Evolutionary conservation across 2,888 invertebrate species (phyloP).

Genomic region (Andrena fulva): DNA sequence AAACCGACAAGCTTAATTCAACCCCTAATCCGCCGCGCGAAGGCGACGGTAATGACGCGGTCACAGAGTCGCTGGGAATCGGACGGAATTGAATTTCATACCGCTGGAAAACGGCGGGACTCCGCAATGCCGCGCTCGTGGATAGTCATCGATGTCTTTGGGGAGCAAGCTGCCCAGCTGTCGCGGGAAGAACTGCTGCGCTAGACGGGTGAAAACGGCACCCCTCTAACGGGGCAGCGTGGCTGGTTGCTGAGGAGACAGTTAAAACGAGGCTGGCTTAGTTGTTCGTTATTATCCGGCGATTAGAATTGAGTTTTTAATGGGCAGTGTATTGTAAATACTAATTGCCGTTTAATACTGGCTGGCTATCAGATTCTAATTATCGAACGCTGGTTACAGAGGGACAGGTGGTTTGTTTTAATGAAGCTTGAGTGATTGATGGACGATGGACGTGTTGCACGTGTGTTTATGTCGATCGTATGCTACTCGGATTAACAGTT

Average conservation of each 20-base stretch:
- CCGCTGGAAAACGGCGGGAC: conserved; percentile 14
- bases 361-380: neutral
- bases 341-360: neutral
- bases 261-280: neutral
- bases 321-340: neutral
- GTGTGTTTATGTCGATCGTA: neutral
- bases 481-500: too few species aligned
- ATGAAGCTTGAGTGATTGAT: conserved; percentile 9
- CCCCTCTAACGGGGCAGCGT: too few species aligned
- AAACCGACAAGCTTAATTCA: conserved; percentile 52
- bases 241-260: neutral
- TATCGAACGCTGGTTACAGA: neutral
- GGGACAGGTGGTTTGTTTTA: neutral
- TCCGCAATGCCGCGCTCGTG: conserved; percentile 10
- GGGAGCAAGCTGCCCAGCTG: neutral
- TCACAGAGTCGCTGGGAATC: conserved; percentile 35
- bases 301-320: neutral
- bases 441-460: neutral
- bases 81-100: conserved; percentile 64
- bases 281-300: neutral
- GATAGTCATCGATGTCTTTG: conserved; percentile 17
- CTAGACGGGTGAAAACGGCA: neutral
- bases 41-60: conserved; percentile 52
- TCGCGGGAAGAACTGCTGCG: neutral
- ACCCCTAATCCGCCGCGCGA: conserved; percentile 42